Evolutionary conservation across 2,113 vertebrate genomes (phyloP).

Genomic region (Regulus satrapa): DNA sequence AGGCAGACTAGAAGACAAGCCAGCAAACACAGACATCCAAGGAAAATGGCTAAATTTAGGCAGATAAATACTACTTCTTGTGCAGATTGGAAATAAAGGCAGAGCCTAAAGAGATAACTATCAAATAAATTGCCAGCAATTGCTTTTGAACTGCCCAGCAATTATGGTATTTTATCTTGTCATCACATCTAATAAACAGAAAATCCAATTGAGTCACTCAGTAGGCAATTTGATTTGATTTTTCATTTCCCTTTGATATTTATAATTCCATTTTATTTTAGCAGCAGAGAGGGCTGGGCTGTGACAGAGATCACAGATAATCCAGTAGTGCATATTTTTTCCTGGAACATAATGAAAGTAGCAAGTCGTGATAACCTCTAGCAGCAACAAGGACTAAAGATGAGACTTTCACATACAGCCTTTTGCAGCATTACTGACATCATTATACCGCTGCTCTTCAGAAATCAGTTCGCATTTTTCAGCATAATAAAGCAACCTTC

Average conservation of each 20-base stretch:
- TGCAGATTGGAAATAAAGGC: background rate
- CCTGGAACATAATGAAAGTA: background rate
- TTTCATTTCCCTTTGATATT: slow-evolving; percentile 20
- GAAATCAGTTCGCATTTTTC: background rate
- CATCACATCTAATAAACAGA: slow-evolving; percentile 35
- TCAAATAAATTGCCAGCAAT: slow-evolving; percentile 5
- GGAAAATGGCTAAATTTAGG: background rate
- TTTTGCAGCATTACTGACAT: background rate
- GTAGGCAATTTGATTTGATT: slow-evolving; percentile 19
- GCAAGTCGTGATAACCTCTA: slow-evolving; percentile 12
- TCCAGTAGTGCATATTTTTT: background rate
- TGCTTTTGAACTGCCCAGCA: slow-evolving; percentile 1
- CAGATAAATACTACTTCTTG: slow-evolving; percentile 2
- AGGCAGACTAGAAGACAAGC: background rate
- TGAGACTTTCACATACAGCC: background rate
- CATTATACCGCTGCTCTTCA: background rate
- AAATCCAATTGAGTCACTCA: slow-evolving; percentile 12
- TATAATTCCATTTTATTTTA: background rate
- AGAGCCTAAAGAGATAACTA: background rate
- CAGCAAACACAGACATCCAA: slow-evolving; percentile 7
- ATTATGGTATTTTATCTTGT: slow-evolving; percentile 1
- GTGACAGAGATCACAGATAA: background rate
- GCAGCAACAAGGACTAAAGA: background rate
- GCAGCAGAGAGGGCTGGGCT: background rate
- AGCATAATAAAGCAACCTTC: background rate